These are phyloP conservation scores for Myrmophylax atrothorax DNA, from an alignment of 2,113 vertebrate genomes.

Conservation along the genomic window DNA sequence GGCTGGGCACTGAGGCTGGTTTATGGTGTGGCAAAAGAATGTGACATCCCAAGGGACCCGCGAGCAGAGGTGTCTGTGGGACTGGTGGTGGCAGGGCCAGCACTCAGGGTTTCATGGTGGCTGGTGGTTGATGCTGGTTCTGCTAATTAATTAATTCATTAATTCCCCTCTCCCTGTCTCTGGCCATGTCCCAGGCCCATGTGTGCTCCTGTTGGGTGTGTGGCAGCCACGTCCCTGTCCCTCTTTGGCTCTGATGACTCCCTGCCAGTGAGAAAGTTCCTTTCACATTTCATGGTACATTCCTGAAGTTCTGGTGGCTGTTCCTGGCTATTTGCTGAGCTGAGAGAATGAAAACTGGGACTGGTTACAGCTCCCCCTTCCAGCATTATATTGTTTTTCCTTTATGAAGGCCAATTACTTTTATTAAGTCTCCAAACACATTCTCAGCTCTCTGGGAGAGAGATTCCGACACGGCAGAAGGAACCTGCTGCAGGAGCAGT, in stretches of 20 bases:
- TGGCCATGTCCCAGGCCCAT: not conserved
- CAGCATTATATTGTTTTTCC: not conserved
- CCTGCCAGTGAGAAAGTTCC: fast-evolving
- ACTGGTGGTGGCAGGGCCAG: not conserved
- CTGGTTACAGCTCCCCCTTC: not conserved
- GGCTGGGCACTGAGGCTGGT: not conserved
- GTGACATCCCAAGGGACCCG: fast-evolving
- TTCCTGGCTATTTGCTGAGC: not conserved
- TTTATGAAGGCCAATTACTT: slow-evolving; percentile 8
- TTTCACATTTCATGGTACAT: fast-evolving
- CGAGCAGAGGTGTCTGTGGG: fast-evolving
- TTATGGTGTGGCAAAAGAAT: fast-evolving
- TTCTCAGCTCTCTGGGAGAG: not conserved
- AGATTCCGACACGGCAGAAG: not conserved
- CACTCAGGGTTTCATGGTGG: fast-evolving
- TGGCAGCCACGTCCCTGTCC: not conserved
- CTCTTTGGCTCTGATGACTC: not conserved
- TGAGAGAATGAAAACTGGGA: not conserved
- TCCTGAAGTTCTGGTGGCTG: not conserved
- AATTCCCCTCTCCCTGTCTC: not conserved
- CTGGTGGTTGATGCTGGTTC: not conserved
- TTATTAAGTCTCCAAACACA: not conserved
- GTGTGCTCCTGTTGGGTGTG: not conserved
- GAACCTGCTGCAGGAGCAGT: not conserved
- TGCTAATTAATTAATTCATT: too few relatives aligned